Conservation (phyloP, 2,113 vertebrate species). For the Columbina picui region DNA sequence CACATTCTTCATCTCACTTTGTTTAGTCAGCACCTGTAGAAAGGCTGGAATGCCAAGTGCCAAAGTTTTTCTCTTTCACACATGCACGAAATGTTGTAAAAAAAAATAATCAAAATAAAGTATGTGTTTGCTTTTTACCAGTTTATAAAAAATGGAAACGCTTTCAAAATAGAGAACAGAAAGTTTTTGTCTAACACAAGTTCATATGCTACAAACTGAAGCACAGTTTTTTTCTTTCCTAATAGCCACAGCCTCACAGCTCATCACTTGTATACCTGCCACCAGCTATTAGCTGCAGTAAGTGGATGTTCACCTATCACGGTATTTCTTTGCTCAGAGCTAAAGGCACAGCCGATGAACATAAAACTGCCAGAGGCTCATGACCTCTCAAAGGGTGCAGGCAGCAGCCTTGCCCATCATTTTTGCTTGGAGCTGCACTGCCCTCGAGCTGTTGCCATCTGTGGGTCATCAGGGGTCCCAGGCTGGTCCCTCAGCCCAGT, state of each 20-base stretch:
- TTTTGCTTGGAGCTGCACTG: not conserved
- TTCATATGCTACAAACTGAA: not conserved
- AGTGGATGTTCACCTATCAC: fast-evolving
- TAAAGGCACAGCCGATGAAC: not conserved
- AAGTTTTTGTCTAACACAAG: conserved; percentile 16
- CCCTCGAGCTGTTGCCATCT: fast-evolving
- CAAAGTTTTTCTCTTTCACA: not conserved
- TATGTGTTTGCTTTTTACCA: not conserved
- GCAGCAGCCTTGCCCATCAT: not conserved
- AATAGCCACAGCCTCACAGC: not conserved
- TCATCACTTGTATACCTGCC: not conserved
- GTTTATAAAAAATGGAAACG: not conserved
- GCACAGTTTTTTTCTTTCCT: not conserved
- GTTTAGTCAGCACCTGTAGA: not conserved
- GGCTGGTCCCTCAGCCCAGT: not conserved
- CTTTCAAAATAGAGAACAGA: not conserved
- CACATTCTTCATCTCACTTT: not conserved
- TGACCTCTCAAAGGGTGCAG: not conserved
- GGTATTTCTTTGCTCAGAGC: not conserved
- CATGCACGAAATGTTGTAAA: not conserved
- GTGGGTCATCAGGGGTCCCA: not conserved
- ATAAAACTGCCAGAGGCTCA: not conserved
- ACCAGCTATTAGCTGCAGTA: not conserved
- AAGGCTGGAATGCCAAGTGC: not conserved
- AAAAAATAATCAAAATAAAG: not conserved